These are phyloP conservation scores for Tetranychus truncatus DNA, from an alignment of 2,888 invertebrate species.

Conservation along the genomic window DNA sequence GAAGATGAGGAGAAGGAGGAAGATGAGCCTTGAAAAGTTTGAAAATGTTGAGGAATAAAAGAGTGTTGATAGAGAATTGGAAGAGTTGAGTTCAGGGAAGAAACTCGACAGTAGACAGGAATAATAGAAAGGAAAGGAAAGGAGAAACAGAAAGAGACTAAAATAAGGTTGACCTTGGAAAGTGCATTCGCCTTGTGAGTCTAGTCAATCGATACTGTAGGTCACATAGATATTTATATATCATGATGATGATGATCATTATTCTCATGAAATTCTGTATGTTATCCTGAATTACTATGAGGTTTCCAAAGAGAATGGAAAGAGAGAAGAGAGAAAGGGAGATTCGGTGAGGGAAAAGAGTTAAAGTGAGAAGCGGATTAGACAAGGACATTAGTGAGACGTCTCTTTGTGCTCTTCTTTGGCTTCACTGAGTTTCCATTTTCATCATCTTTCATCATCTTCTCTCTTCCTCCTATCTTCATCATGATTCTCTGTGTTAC, in stretches of 20 bases:
- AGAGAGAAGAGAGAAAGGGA: background rate
- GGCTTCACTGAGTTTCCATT: background rate
- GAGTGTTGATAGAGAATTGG: background rate
- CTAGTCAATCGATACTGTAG: background rate
- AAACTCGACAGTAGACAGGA: background rate
- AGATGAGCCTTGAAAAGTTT: background rate
- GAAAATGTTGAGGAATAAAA: background rate
- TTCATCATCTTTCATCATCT: background rate
- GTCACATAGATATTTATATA: slow-evolving; percentile 1
- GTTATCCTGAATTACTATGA: background rate
- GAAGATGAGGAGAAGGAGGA: background rate
- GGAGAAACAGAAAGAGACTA: background rate
- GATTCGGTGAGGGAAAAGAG: background rate
- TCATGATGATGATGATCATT: background rate
- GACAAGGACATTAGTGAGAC: background rate
- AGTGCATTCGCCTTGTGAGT: background rate
- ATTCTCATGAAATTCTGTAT: background rate
- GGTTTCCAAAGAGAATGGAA: background rate
- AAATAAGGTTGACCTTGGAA: background rate
- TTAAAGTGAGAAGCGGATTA: background rate
- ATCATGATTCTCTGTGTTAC: background rate
- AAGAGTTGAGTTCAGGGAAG: background rate
- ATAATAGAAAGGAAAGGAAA: background rate
- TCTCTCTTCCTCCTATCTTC: background rate
- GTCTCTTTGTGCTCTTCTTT: background rate